Percentiles rank a stretch among this genome's conserved stretches.
Conservation (phyloP, 2,113 vertebrate species). For the Tyto alba region DNA sequence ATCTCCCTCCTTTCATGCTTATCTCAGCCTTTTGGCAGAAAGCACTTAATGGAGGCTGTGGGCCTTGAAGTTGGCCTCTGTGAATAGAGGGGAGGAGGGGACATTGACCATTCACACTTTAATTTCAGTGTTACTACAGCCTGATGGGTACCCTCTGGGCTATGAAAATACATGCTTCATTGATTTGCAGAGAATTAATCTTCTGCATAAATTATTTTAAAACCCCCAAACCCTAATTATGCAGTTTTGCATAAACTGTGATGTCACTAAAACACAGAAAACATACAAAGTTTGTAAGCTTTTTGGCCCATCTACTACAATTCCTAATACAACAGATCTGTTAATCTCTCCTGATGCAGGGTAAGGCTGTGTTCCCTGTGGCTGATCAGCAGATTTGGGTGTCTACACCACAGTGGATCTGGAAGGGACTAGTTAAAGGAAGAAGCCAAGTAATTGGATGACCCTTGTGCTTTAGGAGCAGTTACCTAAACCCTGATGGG, state of each 20-base stretch:
- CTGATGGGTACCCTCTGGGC: background rate
- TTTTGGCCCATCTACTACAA: background rate
- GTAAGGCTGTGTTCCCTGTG: background rate
- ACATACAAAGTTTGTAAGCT: background rate
- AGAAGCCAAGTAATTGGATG: background rate
- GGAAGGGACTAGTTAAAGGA: background rate
- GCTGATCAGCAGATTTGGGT: background rate
- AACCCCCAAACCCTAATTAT: too few species aligned
- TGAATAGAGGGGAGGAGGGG: background rate
- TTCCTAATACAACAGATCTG: background rate
- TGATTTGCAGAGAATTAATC: background rate
- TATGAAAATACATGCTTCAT: background rate
- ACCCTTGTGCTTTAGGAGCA: background rate
- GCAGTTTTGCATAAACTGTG: background rate
- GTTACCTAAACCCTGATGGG: background rate
- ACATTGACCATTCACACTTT: background rate
- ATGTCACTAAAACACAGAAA: background rate
- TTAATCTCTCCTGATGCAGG: background rate
- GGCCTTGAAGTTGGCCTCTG: background rate
- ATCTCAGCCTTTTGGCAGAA: background rate
- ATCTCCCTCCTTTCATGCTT: constrained; percentile 20
- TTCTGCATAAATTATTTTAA: background rate
- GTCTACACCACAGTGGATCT: background rate
- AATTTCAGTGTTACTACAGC: background rate
- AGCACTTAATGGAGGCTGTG: background rate